Conservation (phyloP, 1,140 invertebrate species). For the Eciton burchellii region DNA sequence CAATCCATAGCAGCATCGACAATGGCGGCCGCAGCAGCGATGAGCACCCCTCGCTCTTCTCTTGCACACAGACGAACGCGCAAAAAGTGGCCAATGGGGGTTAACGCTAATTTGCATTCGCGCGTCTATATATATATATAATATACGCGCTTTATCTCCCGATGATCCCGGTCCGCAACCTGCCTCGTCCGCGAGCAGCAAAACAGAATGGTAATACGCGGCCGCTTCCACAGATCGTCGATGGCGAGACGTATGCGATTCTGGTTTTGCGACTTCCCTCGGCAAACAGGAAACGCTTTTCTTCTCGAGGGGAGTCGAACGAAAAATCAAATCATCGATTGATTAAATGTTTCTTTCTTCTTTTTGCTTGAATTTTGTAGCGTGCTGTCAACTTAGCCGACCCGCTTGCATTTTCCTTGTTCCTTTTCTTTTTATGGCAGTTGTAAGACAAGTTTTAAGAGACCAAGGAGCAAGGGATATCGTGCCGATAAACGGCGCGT, state of each 20-base stretch:
- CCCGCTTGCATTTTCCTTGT: too few species aligned
- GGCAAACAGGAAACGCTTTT: not conserved
- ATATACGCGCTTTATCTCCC: conserved; percentile 45
- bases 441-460: not conserved
- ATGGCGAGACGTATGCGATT: conserved; percentile 18
- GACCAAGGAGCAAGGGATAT: not conserved
- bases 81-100: conserved; percentile 71
- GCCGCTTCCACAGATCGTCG: not conserved
- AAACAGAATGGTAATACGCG: conserved; percentile 22
- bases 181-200: conserved; percentile 10
- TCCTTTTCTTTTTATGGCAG: not conserved
- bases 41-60: conserved; percentile 46
- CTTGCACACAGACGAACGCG: conserved; percentile 61
- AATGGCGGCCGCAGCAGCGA: conserved; percentile 17
- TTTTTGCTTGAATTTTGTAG: not conserved
- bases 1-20: conserved; percentile 61
- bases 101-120: conserved; percentile 77
- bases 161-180: conserved; percentile 3
- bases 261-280: not conserved
- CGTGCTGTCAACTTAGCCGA: not conserved
- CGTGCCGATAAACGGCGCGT: conserved; percentile 41
- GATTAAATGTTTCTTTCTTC: not conserved
- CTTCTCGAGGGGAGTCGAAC: not conserved
- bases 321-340: not conserved
- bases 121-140: conserved; percentile 44